Evolutionary conservation across 2,888 invertebrate genomes (phyloP).

Genomic region (Epinotia brunnichana): DNA sequence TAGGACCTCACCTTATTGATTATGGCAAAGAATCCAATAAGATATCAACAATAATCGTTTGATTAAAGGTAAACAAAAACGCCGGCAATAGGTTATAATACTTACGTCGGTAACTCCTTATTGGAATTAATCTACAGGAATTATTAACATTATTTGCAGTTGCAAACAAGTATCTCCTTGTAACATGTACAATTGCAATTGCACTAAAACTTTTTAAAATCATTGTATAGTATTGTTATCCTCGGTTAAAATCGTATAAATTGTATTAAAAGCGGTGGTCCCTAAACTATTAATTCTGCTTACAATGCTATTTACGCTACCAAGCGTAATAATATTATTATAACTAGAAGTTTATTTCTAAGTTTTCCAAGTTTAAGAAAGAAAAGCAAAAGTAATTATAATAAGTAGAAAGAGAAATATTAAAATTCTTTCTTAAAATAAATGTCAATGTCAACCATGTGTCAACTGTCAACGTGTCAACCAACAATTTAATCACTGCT

Average conservation of each 20-base stretch:
- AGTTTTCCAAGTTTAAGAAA: background rate
- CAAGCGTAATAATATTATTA: background rate
- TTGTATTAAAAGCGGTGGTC: background rate
- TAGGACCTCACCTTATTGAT: background rate
- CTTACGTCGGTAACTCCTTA: conserved; percentile 27
- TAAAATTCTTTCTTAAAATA: no score
- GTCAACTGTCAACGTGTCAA: no score
- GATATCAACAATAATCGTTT: background rate
- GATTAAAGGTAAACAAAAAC: conserved; percentile 3
- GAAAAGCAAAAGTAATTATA: background rate
- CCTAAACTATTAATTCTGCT: background rate
- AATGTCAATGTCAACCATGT: no score
- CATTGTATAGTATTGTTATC: conserved; percentile 9
- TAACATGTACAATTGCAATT: conserved; percentile 21
- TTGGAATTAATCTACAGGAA: conserved; percentile 1
- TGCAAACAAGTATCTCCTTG: conserved; percentile 24
- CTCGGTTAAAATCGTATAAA: background rate
- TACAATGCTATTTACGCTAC: background rate
- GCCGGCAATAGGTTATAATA: conserved; percentile 13
- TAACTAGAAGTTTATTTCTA: background rate
- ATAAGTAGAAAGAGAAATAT: no score
- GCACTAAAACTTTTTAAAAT: conserved; percentile 23
- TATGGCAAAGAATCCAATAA: no score
- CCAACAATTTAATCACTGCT: no score
- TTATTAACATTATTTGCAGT: background rate